Evolutionary conservation across 2,888 invertebrate species (phyloP), one percentile per base, ranked within the genome.

Genomic region (Seira sanloemensis): DNA sequence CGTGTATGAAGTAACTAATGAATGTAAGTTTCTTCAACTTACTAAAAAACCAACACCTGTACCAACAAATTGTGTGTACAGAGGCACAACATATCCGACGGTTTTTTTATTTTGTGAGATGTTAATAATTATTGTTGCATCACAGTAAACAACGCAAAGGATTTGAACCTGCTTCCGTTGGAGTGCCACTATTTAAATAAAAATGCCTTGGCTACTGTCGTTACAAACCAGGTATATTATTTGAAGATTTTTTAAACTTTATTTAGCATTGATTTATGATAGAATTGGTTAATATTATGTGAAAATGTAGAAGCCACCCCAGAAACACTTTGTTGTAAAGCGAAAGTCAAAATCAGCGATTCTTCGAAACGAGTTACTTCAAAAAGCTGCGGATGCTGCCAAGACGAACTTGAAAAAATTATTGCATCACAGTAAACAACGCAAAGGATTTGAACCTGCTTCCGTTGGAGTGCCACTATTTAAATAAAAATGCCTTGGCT

Each of bases 171-270:
- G 94, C 92, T 98, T 90, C 98, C 98, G 1, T 93, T 98, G 91
- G 98, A 99, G 92, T 98, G 98, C 92, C 96, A 97, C 91, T 98
- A 98, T 93, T 93, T 98, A 88, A 98, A 98, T 92, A 97, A 97
- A 92, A 95, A 95, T 91, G 97, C 98, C 74, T 93, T 98, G 90
- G 93, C 95, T 76, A 96, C 97, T 89, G 95, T 97, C 90, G 97
- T 96, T 25, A 93, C 93, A 4, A 92, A 92, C 58, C 91, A 90
- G 90, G 91, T 91, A 71, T 72, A 85, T 16, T n/a, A n/a, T n/a
- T n/a, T n/a, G n/a, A n/a, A n/a, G n/a, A n/a, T n/a, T n/a, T n/a
- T n/a, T n/a, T n/a, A n/a, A n/a, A n/a, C n/a, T n/a, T n/a, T n/a
- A n/a, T n/a, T n/a, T n/a, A 19, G n/a, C 2, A 66, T 37, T 68